phyloP scores from a whole-genome alignment of 2,797 vertebrate genomes.

The Oreortyx pictus region DNA sequence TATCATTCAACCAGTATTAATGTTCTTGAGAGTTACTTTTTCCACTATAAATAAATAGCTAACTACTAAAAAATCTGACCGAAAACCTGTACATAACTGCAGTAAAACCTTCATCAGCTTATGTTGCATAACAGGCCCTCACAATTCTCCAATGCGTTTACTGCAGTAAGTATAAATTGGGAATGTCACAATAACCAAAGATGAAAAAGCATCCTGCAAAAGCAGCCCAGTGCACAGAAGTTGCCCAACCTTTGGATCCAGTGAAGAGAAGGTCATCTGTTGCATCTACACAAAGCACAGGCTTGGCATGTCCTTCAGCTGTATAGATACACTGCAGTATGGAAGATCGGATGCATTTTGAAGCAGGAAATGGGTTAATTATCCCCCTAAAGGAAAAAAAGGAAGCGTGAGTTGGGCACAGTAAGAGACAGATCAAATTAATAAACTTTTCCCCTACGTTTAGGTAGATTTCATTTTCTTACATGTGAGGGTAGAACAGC shows the following conservation, averaged over 20 bases:
- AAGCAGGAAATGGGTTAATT: constrained; percentile 87
- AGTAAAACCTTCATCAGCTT: not conserved
- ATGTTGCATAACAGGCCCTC: not conserved
- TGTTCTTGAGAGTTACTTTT: not conserved
- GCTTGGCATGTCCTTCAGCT: constrained; percentile 96
- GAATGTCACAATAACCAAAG: not conserved
- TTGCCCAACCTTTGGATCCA: constrained; percentile 91
- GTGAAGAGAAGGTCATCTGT: constrained; percentile 98
- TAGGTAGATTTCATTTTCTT: not conserved
- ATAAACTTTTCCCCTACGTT: not conserved
- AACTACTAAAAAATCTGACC: not conserved
- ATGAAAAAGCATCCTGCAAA: not conserved
- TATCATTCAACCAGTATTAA: not conserved
- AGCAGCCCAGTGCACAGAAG: not conserved
- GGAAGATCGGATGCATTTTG: constrained; percentile 79
- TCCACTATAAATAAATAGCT: not conserved
- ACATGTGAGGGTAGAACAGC: not conserved
- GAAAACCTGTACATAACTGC: not conserved
- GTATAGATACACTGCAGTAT: constrained; percentile 88
- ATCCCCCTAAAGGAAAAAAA: constrained; percentile 85
- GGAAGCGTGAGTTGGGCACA: not conserved
- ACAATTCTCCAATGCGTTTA: not conserved
- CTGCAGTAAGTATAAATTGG: not conserved
- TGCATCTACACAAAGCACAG: constrained; percentile 93
- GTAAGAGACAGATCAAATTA: not conserved